Evolutionary conservation across 2,888 invertebrate genomes (phyloP).

Genomic region (Escarpia spicata): DNA sequence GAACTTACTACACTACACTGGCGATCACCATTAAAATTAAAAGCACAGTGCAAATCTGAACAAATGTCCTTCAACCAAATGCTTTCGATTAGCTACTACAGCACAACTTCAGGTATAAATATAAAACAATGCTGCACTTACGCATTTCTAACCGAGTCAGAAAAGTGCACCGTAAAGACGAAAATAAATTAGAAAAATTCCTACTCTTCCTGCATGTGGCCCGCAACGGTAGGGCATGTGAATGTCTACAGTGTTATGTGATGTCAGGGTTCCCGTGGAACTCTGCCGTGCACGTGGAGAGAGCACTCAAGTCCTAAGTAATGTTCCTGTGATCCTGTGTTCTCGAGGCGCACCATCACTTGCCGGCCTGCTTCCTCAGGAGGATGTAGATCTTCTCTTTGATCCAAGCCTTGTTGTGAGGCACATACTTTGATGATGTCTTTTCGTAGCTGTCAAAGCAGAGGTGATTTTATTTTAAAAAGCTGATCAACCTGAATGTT

Average conservation of each 20-base stretch:
- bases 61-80: not conserved
- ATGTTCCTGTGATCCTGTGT: not conserved
- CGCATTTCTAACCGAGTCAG: not conserved
- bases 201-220: not conserved
- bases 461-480: not conserved
- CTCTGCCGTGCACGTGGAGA: not conserved
- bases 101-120: not conserved
- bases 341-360: slow-evolving; percentile 54
- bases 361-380: slow-evolving; percentile 86
- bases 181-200: not conserved
- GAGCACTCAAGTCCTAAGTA: not conserved
- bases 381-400: slow-evolving; percentile 98
- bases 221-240: not conserved
- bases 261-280: not conserved
- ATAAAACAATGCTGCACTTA: not conserved
- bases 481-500: too few species aligned
- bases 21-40: not conserved
- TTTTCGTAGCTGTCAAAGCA: slow-evolving; percentile 77
- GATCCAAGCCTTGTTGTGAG: slow-evolving; percentile 99
- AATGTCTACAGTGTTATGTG: not conserved
- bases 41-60: not conserved
- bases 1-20: not conserved
- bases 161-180: not conserved
- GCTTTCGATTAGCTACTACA: not conserved
- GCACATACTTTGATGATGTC: slow-evolving; percentile 93